phyloP scores from a whole-genome alignment of 2,888 invertebrate species.

The Mamestra brassicae region DNA sequence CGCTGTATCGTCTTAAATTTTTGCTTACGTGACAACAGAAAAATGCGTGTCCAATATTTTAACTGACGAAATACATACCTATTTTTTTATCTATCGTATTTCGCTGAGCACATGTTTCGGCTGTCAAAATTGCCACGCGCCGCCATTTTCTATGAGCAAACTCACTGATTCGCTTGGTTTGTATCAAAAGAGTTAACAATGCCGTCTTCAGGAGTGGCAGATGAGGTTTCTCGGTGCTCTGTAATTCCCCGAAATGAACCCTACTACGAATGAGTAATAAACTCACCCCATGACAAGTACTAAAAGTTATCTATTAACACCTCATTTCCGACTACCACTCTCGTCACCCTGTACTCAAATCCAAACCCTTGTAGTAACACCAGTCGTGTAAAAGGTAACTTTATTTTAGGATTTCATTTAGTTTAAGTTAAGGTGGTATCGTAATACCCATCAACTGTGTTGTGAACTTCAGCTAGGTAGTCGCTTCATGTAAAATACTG shows the following conservation, averaged over 20 bases:
- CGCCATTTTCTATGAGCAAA: no score
- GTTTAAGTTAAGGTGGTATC: background rate
- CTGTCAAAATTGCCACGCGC: no score
- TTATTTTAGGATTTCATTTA: background rate
- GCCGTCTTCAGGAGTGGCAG: background rate
- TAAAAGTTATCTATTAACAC: constrained; percentile 44
- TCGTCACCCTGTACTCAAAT: constrained; percentile 8
- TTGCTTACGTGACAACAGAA: no score
- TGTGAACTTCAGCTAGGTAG: no score
- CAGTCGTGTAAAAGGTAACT: constrained; percentile 9
- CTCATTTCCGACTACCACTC: constrained; percentile 25
- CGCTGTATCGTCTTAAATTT: no score
- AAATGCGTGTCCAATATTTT: no score
- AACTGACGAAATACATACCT: no score
- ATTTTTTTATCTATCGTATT: no score
- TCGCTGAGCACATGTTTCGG: no score
- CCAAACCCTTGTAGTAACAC: constrained; percentile 14
- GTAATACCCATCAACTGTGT: no score
- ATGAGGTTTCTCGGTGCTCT: background rate
- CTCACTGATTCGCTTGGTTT: background rate
- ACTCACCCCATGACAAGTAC: constrained; percentile 25
- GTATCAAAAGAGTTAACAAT: background rate
- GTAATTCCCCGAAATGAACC: constrained; percentile 1
- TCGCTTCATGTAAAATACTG: no score
- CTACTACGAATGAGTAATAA: constrained; percentile 33